These are phyloP conservation scores for Spatulosminthurus flaviceps DNA, from an alignment of 2,888 invertebrate species.

Conservation along the genomic window DNA sequence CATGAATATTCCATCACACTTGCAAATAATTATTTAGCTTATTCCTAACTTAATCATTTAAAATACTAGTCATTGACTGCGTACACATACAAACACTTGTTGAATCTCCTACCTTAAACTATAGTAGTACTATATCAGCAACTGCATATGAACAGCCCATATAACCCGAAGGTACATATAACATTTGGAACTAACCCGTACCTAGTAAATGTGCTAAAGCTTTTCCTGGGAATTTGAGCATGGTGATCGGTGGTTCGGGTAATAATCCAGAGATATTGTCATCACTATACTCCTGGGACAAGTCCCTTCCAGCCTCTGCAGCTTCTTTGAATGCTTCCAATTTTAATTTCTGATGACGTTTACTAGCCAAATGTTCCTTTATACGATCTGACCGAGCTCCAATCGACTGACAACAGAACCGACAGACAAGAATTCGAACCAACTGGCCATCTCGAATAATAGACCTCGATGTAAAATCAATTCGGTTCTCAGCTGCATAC, in stretches of 20 bases:
- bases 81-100: too few relatives aligned
- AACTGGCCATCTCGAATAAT: constrained; percentile 64
- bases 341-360: constrained; percentile 64
- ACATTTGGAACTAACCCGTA: constrained; percentile 41
- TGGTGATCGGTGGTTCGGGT: constrained; percentile 64
- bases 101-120: too few relatives aligned
- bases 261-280: constrained; percentile 61
- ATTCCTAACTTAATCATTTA: too few relatives aligned
- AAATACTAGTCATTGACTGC: too few relatives aligned
- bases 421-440: constrained; percentile 63
- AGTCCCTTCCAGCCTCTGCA: constrained; percentile 63
- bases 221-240: constrained; percentile 64
- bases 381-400: constrained; percentile 63
- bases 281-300: constrained; percentile 63
- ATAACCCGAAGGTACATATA: neutral
- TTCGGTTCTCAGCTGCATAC: constrained; percentile 63
- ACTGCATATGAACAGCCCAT: neutral
- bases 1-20: too few relatives aligned
- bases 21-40: too few relatives aligned
- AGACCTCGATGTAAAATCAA: constrained; percentile 64
- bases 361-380: constrained; percentile 64
- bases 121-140: too few relatives aligned
- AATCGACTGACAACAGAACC: constrained; percentile 64
- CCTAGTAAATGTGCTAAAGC: constrained; percentile 63
- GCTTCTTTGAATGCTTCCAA: constrained; percentile 64